A percentile compares a stretch with the other conserved stretches of the same genome.
These are phyloP conservation scores for Lottia gigantea DNA, from an alignment of 2,888 invertebrate species.

Conservation along the genomic window DNA sequence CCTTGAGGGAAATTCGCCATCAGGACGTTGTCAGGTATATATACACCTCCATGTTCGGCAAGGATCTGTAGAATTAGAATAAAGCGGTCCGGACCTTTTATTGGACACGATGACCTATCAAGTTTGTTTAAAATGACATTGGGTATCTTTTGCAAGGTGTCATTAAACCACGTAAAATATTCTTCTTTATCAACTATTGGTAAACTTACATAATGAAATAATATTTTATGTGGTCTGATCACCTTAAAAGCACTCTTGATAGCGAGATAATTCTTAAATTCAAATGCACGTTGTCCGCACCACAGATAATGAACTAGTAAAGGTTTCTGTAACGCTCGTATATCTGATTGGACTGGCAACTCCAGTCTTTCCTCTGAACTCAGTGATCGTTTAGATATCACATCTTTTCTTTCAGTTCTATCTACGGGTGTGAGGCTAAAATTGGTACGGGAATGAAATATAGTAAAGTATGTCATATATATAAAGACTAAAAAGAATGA, in stretches of 20 bases:
- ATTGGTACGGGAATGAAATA: too few relatives aligned
- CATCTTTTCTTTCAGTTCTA: too few relatives aligned
- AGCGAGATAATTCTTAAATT: slow-evolving; percentile 28
- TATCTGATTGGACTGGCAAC: not conserved
- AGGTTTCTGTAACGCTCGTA: not conserved
- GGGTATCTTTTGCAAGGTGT: slow-evolving; percentile 10
- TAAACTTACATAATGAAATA: slow-evolving; percentile 22
- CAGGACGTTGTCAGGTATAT: slow-evolving; percentile 27
- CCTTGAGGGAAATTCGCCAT: slow-evolving; percentile 18
- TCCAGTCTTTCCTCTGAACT: not conserved
- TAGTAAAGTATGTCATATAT: too few relatives aligned
- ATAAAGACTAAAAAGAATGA: too few relatives aligned
- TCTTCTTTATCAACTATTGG: slow-evolving; percentile 23
- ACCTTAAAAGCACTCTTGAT: slow-evolving; percentile 24
- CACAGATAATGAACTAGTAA: slow-evolving; percentile 26
- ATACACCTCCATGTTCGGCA: slow-evolving; percentile 25
- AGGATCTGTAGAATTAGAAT: slow-evolving; percentile 21
- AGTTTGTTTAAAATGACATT: slow-evolving; percentile 20
- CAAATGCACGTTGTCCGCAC: slow-evolving; percentile 24
- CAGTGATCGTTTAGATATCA: too few relatives aligned
- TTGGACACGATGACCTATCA: slow-evolving; percentile 15
- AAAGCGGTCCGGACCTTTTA: slow-evolving; percentile 18
- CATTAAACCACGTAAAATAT: slow-evolving; percentile 27
- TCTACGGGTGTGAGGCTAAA: too few relatives aligned
- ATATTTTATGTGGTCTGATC: slow-evolving; percentile 21